These are phyloP conservation scores for Epistrophe eligans DNA, from an alignment of 2,888 invertebrate species.

Conservation along the genomic window DNA sequence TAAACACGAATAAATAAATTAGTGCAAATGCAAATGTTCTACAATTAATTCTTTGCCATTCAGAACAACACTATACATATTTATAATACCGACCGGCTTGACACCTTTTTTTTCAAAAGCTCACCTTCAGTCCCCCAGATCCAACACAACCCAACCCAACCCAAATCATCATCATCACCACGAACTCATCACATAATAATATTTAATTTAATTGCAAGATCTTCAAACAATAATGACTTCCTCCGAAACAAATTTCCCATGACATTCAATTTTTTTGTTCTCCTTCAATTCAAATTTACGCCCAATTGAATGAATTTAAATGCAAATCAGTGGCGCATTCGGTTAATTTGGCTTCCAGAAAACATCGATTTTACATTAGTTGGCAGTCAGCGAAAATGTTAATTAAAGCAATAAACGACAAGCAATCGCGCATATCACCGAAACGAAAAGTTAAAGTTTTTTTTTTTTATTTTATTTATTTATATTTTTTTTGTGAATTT, in stretches of 20 bases:
- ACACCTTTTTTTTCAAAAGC: slow-evolving; percentile 2
- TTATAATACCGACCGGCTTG: slow-evolving; percentile 24
- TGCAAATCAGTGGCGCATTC: slow-evolving; percentile 76
- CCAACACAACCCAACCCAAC: neutral
- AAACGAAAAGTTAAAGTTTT: slow-evolving; percentile 14
- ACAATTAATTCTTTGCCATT: slow-evolving; percentile 1
- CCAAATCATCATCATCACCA: slow-evolving; percentile 6
- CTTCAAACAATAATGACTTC: slow-evolving; percentile 61
- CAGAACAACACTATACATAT: neutral
- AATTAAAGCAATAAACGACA: slow-evolving; percentile 72
- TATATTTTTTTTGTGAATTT: too few relatives aligned
- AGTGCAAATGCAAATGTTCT: slow-evolving; percentile 8
- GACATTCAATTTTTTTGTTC: slow-evolving; percentile 45
- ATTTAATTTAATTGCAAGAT: slow-evolving; percentile 62
- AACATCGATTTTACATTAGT: slow-evolving; percentile 76
- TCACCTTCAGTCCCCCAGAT: neutral
- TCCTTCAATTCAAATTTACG: slow-evolving; percentile 58
- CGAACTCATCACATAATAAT: slow-evolving; percentile 39
- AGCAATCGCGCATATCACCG: slow-evolving; percentile 62
- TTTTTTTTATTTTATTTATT: neutral
- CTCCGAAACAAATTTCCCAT: slow-evolving; percentile 68
- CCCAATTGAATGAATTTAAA: slow-evolving; percentile 68
- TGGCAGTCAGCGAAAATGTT: slow-evolving; percentile 71
- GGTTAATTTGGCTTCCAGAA: slow-evolving; percentile 69
- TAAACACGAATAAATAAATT: slow-evolving; percentile 16